These are phyloP conservation scores for Zelleria hepariella DNA, from an alignment of 2,888 invertebrate species.

Conservation along the genomic window DNA sequence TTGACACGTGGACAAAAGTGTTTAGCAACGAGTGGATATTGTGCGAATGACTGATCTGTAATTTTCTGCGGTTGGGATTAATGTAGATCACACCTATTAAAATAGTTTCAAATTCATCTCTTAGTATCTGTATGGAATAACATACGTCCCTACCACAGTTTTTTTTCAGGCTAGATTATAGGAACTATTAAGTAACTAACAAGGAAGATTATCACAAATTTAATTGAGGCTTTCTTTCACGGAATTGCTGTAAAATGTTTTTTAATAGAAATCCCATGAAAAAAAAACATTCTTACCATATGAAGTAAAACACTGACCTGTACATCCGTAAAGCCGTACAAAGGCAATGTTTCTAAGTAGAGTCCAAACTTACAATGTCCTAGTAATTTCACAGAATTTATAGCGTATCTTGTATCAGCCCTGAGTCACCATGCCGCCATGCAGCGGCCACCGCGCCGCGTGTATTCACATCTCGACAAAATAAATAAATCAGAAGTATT, in stretches of 20 bases:
- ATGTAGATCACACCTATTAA: background rate
- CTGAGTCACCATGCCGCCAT: background rate
- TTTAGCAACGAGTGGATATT: background rate
- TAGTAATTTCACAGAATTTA: background rate
- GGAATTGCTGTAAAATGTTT: too few species aligned
- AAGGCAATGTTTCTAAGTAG: too few species aligned
- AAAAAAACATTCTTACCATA: too few species aligned
- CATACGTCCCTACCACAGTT: too few species aligned
- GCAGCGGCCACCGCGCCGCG: background rate
- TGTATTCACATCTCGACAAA: background rate
- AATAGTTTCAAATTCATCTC: background rate
- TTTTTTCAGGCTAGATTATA: too few species aligned
- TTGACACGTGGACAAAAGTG: background rate
- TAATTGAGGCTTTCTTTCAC: too few species aligned
- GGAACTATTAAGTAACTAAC: too few species aligned
- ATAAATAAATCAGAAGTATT: background rate
- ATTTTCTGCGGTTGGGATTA: background rate
- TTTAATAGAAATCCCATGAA: too few species aligned
- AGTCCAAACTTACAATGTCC: background rate
- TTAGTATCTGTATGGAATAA: background rate
- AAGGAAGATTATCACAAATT: too few species aligned
- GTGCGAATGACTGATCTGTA: slow-evolving; percentile 2
- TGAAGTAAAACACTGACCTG: background rate
- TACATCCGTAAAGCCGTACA: too few species aligned
- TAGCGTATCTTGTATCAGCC: background rate